These are phyloP conservation scores for Gymnocypris eckloni DNA, from an alignment of 2,797 vertebrate genomes.

Conservation along the genomic window DNA sequence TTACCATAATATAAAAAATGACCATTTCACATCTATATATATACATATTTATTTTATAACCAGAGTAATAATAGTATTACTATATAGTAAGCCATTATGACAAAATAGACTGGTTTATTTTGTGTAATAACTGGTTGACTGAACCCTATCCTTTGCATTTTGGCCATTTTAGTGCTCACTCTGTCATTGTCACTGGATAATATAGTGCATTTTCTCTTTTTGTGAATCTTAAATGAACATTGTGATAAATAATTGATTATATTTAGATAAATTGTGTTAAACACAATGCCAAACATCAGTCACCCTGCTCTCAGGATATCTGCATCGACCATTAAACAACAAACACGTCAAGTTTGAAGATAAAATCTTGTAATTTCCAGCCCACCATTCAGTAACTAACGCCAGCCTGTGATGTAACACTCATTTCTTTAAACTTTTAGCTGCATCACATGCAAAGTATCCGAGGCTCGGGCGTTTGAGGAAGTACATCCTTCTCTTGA, in stretches of 20 bases:
- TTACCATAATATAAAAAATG: background rate
- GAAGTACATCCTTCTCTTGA: conserved; percentile 9
- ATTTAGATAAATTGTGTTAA: background rate
- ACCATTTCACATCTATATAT: background rate
- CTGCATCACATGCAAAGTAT: conserved; percentile 21
- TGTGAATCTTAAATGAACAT: too few relatives aligned
- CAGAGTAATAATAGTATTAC: too few relatives aligned
- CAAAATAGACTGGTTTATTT: background rate
- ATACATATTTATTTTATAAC: background rate
- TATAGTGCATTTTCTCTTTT: background rate
- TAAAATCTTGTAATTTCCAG: background rate
- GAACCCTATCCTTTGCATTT: background rate
- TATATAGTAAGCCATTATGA: background rate
- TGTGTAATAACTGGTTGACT: background rate
- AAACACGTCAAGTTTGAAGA: background rate
- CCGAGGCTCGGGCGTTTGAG: background rate
- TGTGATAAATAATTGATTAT: background rate
- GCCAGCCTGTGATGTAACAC: background rate
- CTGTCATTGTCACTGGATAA: background rate
- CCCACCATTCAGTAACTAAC: background rate
- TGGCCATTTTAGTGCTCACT: background rate
- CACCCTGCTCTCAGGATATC: background rate
- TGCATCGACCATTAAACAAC: background rate
- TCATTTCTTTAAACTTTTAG: conserved; percentile 1
- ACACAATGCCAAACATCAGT: background rate